phyloP scores from a whole-genome alignment of 1,140 invertebrate genomes.

The Lordiphosa collinella region DNA sequence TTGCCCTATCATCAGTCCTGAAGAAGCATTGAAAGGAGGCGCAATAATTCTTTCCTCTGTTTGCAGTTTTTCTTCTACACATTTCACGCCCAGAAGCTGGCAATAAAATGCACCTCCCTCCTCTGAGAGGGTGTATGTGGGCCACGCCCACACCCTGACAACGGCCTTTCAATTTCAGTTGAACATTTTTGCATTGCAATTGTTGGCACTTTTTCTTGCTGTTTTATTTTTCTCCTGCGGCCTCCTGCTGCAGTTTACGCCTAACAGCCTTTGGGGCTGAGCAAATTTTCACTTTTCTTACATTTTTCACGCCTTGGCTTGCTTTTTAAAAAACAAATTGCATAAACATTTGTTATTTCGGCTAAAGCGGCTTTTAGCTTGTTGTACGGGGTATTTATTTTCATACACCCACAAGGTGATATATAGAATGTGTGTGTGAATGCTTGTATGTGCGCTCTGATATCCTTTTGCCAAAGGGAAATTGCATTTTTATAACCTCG shows the following conservation, averaged over 20 bases:
- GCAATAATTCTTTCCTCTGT: constrained; percentile 35
- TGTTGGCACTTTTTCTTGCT: constrained; percentile 45
- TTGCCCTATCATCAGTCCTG: neutral
- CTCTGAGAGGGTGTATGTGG: constrained; percentile 8
- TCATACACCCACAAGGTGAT: neutral
- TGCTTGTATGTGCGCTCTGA: constrained; percentile 1
- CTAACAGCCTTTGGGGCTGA: constrained; percentile 17
- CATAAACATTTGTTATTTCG: constrained; percentile 50
- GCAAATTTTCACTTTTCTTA: constrained; percentile 34
- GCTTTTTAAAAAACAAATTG: constrained; percentile 44
- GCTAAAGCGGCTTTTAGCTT: constrained; percentile 31
- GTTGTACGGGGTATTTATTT: constrained; percentile 19
- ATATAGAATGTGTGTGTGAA: constrained; percentile 3
- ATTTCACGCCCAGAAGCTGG: constrained; percentile 42
- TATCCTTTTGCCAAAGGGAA: constrained; percentile 7
- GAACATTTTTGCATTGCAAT: constrained; percentile 49
- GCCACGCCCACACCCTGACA: constrained; percentile 41
- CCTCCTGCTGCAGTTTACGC: constrained; percentile 43
- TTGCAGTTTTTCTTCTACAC: constrained; percentile 33
- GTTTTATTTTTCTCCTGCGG: too few relatives aligned
- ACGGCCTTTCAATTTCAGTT: constrained; percentile 48
- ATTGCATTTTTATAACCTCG: constrained; percentile 45
- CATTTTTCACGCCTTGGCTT: constrained; percentile 33
- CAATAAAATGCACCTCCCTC: constrained; percentile 7
- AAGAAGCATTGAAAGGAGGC: constrained; percentile 10